phyloP scores from a whole-genome alignment of 2,113 vertebrate genomes.

The Thermophis baileyi region DNA sequence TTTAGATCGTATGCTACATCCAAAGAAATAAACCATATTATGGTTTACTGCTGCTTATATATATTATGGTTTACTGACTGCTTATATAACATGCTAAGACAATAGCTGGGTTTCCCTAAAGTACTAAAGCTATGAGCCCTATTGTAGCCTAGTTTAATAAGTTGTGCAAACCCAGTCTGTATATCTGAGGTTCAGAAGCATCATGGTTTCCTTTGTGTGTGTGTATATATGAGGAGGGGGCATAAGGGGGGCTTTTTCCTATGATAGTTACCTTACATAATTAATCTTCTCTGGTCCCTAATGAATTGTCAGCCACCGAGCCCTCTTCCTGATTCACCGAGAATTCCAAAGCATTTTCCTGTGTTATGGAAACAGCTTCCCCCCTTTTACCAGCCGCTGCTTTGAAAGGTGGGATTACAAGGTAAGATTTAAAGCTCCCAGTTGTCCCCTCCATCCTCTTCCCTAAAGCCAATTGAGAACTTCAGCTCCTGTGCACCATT shows the following conservation, averaged over 20 bases:
- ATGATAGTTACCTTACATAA: constrained; percentile 45
- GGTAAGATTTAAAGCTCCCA: not conserved
- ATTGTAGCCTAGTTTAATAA: not conserved
- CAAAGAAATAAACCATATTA: not conserved
- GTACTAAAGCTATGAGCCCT: not conserved
- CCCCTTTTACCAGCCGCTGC: not conserved
- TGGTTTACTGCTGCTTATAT: not conserved
- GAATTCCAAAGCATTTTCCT: constrained; percentile 36
- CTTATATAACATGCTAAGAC: not conserved
- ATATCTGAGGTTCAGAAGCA: constrained; percentile 6
- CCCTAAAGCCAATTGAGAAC: not conserved
- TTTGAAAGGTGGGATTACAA: not conserved
- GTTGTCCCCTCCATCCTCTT: not conserved
- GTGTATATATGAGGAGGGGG: not conserved
- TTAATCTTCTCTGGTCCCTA: not conserved
- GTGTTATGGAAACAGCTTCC: not conserved
- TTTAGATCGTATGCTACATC: not conserved
- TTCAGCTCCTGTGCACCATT: not conserved
- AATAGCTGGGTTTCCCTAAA: not conserved
- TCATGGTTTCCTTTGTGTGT: not conserved
- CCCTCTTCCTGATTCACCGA: fast-evolving
- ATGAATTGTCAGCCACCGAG: not conserved
- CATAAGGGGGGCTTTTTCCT: constrained; percentile 7
- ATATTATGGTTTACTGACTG: not conserved
- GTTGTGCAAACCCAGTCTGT: not conserved